Percentiles rank a stretch among this genome's conserved stretches.
These are phyloP conservation scores for Pilophorus perplexus DNA, from an alignment of 2,888 invertebrate species.

Conservation along the genomic window DNA sequence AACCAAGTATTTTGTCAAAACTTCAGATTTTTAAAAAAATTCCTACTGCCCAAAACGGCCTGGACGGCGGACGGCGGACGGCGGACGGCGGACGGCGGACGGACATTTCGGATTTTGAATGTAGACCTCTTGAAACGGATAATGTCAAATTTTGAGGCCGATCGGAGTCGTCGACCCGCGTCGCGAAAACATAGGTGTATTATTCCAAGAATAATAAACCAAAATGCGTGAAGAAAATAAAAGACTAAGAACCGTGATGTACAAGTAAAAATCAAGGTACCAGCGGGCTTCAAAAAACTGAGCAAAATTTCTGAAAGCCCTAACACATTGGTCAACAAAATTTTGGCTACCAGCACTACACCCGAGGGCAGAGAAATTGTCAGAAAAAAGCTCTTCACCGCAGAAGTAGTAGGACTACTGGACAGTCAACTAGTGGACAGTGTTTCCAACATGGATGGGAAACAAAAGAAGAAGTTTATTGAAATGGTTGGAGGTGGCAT, in stretches of 20 bases:
- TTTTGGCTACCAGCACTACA: slow-evolving; percentile 3
- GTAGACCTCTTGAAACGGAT: too few relatives aligned
- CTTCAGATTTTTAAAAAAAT: too few relatives aligned
- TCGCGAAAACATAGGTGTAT: too few relatives aligned
- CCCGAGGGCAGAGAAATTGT: too few relatives aligned
- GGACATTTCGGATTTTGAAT: too few relatives aligned
- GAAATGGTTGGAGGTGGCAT: slow-evolving; percentile 5
- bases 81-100: too few relatives aligned
- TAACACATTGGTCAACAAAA: background rate
- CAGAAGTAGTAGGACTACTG: slow-evolving; percentile 2
- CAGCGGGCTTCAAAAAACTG: slow-evolving; percentile 7
- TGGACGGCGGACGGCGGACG: too few relatives aligned
- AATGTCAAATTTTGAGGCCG: too few relatives aligned
- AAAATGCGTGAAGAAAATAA: slow-evolving; percentile 14
- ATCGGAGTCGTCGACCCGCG: too few relatives aligned
- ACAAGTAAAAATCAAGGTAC: slow-evolving; percentile 9
- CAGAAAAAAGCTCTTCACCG: slow-evolving; percentile 19
- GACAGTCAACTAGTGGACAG: slow-evolving; percentile 12
- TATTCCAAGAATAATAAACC: too few relatives aligned
- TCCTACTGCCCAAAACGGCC: slow-evolving; percentile 1
- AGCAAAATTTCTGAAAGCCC: background rate
- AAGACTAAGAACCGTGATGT: background rate
- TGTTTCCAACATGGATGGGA: slow-evolving; percentile 18
- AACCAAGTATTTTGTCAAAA: too few relatives aligned
- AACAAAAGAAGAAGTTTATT: slow-evolving; percentile 1